Conservation (phyloP, 2,888 invertebrate genomes). For the Drosophila bunnanda region DNA sequence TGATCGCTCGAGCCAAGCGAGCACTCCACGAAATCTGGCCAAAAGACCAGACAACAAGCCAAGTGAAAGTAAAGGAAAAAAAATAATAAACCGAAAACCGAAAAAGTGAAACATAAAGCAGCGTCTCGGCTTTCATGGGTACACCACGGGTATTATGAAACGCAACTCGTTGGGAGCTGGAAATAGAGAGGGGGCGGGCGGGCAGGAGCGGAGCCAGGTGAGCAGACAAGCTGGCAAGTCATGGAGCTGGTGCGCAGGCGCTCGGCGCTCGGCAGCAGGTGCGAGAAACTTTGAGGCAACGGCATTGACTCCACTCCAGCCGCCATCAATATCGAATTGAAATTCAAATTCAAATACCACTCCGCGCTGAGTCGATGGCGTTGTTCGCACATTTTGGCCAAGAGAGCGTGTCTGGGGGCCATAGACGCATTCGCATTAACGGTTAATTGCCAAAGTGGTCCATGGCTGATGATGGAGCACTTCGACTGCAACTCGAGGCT, state of each 20-base stretch:
- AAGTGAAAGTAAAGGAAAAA: constrained; percentile 62
- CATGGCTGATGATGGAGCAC: constrained; percentile 17
- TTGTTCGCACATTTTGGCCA: constrained; percentile 70
- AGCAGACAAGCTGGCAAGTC: constrained; percentile 58
- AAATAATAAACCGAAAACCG: constrained; percentile 34
- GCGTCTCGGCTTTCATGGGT: constrained; percentile 74
- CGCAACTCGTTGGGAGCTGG: constrained; percentile 62
- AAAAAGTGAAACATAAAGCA: constrained; percentile 72
- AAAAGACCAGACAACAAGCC: constrained; percentile 50
- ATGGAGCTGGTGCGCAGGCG: constrained; percentile 62
- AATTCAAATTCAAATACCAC: constrained; percentile 56
- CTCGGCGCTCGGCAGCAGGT: constrained; percentile 48
- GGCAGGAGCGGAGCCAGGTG: constrained; percentile 11
- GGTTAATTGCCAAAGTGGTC: constrained; percentile 60
- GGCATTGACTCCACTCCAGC: constrained; percentile 61
- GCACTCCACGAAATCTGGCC: constrained; percentile 65
- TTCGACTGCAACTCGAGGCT: constrained; percentile 36
- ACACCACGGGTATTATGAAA: constrained; percentile 76
- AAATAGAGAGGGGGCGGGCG: constrained; percentile 16
- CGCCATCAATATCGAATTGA: constrained; percentile 36
- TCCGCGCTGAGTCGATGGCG: constrained; percentile 36
- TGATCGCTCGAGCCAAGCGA: constrained; percentile 49
- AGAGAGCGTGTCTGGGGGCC: constrained; percentile 41
- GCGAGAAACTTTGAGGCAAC: constrained; percentile 71
- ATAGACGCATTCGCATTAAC: constrained; percentile 54